Percentiles rank a stretch among this genome's conserved stretches.
Conservation (phyloP, 92 coral and sea anemone species). For the Virgularia gustaviana region DNA sequence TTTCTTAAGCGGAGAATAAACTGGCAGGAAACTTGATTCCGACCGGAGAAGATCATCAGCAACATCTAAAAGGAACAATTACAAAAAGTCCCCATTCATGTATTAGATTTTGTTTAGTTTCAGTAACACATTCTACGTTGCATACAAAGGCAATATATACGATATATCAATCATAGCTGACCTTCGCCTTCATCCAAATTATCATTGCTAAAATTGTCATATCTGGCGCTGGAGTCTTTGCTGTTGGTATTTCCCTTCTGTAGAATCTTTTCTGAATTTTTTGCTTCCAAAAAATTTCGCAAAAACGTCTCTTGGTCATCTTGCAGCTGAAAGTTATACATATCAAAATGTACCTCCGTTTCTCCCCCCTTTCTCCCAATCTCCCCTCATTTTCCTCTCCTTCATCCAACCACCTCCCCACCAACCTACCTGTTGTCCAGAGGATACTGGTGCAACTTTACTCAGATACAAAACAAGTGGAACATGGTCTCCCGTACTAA, state of each 20-base stretch:
- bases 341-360: too few relatives aligned
- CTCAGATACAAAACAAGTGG: slow-evolving; percentile 64
- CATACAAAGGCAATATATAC: too few relatives aligned
- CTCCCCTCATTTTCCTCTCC: too few relatives aligned
- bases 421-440: background rate
- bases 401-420: background rate
- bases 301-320: slow-evolving; percentile 7
- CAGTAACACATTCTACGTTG: too few relatives aligned
- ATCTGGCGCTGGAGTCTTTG: too few relatives aligned
- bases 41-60: slow-evolving; percentile 53
- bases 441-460: slow-evolving; percentile 15
- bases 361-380: too few relatives aligned
- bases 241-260: background rate
- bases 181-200: background rate
- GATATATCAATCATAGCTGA: too few relatives aligned
- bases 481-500: slow-evolving; percentile 71
- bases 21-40: slow-evolving; percentile 55
- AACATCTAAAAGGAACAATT: slow-evolving; percentile 9
- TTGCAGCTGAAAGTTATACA: background rate
- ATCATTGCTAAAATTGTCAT: background rate
- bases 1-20: slow-evolving; percentile 24
- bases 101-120: too few relatives aligned
- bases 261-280: background rate
- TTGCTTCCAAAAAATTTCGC: slow-evolving; percentile 13
- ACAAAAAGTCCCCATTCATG: too few relatives aligned